Evolutionary conservation across 2,113 vertebrate genomes (phyloP).

Genomic region (Brachyhypopomus gauderio): DNA sequence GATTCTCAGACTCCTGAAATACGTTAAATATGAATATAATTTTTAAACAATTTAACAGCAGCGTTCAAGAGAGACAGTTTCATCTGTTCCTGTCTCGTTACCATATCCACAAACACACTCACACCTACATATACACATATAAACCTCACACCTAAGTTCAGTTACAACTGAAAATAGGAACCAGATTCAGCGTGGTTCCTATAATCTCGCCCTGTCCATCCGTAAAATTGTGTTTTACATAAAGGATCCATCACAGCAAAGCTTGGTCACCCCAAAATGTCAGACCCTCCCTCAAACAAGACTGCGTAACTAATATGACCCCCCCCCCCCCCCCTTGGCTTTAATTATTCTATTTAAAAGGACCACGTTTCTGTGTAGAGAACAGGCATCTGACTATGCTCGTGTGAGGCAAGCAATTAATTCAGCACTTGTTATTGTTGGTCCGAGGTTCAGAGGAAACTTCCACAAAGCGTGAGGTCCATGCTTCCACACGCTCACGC

Average conservation of each 20-base stretch:
- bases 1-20: conserved; percentile 10
- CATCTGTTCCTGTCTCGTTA: neutral
- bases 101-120: neutral
- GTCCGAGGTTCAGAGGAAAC: no score
- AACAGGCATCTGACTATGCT: conserved; percentile 26
- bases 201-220: conserved; percentile 41
- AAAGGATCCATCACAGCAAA: conserved; percentile 50
- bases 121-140: conserved; percentile 3
- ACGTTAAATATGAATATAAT: conserved; percentile 42
- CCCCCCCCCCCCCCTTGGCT: conserved; percentile 45
- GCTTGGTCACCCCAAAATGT: conserved; percentile 46
- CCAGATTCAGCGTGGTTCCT: conserved; percentile 13
- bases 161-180: conserved; percentile 11
- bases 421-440: conserved; percentile 59
- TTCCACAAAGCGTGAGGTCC: no score
- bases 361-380: conserved; percentile 23
- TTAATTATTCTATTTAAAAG: conserved; percentile 58
- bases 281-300: conserved; percentile 64
- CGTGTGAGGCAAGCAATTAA: conserved; percentile 73
- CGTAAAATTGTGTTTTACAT: conserved; percentile 55
- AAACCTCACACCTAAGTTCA: neutral
- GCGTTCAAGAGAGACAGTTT: neutral
- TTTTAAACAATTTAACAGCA: conserved; percentile 31
- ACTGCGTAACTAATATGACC: conserved; percentile 54
- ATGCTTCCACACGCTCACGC: no score